Evolutionary conservation across 2,888 invertebrate genomes (phyloP).

Genomic region (Dusona sp.): DNA sequence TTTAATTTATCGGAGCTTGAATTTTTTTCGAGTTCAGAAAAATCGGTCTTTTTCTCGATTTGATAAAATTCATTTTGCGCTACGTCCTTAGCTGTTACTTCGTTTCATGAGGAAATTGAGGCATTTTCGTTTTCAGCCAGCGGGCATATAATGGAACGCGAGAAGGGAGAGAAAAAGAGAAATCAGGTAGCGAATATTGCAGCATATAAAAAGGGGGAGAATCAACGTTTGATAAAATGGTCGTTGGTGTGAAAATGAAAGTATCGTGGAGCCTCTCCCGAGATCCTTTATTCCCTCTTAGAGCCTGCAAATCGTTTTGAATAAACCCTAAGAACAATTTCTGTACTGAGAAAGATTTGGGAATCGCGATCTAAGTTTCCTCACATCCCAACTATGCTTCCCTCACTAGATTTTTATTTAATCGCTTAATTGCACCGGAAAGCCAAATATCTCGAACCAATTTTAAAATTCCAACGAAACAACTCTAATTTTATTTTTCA

Average conservation of each 20-base stretch:
- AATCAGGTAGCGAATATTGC: conserved; percentile 65
- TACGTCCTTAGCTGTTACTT: conserved; percentile 52
- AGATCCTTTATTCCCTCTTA: conserved; percentile 36
- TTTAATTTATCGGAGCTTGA: conserved; percentile 20
- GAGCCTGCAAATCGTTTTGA: conserved; percentile 24
- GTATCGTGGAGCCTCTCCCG: conserved; percentile 60
- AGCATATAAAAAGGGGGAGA: conserved; percentile 44
- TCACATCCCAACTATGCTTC: neutral
- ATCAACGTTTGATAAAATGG: conserved; percentile 55
- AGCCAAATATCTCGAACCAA: neutral
- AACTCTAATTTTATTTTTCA: neutral
- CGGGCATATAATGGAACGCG: conserved; percentile 49
- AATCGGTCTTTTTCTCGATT: conserved; percentile 26
- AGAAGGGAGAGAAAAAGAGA: conserved; percentile 47
- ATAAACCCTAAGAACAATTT: conserved; percentile 54
- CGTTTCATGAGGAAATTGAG: conserved; percentile 59
- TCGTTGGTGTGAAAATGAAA: conserved; percentile 65
- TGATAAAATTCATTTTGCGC: conserved; percentile 57
- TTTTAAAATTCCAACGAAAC: conserved; percentile 1
- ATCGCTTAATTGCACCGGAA: conserved; percentile 19
- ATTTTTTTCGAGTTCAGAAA: conserved; percentile 8
- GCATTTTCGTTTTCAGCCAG: conserved; percentile 39
- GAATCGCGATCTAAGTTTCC: conserved; percentile 14
- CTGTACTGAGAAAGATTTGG: conserved; percentile 37
- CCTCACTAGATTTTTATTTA: conserved; percentile 22